Base-by-base conservation (phyloP, 2,113 vertebrate species). In the Barbus barbus region DNA sequence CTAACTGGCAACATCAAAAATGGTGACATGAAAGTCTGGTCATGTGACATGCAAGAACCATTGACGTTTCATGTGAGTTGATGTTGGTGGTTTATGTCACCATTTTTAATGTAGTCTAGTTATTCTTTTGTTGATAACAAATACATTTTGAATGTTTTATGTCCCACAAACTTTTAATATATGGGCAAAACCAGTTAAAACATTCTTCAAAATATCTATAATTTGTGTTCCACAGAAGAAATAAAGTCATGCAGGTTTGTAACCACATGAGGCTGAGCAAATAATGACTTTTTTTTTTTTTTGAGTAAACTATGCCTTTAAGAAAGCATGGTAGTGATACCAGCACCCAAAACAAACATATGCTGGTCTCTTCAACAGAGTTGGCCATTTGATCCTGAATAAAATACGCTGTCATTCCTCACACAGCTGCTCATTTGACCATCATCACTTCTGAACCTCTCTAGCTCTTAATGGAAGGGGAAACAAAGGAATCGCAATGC, bases 401-500 rank as follows among this genome's bases (percentile, higher is more conserved):
- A 31, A 67, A 65, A 28, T 11, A 26, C 16, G 7, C 8, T 65
- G 36, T 38, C 26, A 41, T 65, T 80, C 36, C 38, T 73, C 12
- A 73, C 44, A 33, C 48, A 76, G 16, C 48, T 76, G 26, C 41
- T 53, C 28, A 56, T 12, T 76, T 53, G 28, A 56, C 16, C 18
- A 9, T 76, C 46, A 76, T 36, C 74, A 33, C 74, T 56, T 76
- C 9, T n/a, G 26, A 56, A 76, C 48, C 18, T 33, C 18, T 76
- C 46, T 76, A 9, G 74, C 9, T 33, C 28, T 33, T 77, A 77
- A 56, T 48, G 13, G 24, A 74, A 74, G 26, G 14, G 6, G 14
- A 74, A 74, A 74, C 46, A 48, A 48, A 51, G 24, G n/a, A 75
- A 75, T 75, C 12, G 51, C 12, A 75, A 75, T 75, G 72, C 24